Evolutionary conservation across 1,140 invertebrate genomes (phyloP).

Genomic region (Nephila pilipes): DNA sequence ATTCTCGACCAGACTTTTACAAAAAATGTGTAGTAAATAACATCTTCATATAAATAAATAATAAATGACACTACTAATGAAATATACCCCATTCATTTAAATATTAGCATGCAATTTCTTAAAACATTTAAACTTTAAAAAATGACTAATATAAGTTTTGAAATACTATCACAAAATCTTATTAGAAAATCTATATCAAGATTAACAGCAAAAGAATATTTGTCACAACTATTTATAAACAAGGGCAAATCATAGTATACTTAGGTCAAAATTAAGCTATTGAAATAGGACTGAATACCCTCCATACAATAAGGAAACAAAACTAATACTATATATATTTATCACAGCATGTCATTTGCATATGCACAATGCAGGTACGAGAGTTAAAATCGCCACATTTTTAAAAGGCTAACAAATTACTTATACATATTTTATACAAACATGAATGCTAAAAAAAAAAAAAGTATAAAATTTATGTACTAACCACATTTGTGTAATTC

Average conservation of each 20-base stretch:
- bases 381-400: neutral
- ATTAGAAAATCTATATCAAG: neutral
- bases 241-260: neutral
- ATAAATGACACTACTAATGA: too few species aligned
- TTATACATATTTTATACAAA: neutral
- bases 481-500: neutral
- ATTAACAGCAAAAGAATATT: neutral
- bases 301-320: neutral
- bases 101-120: too few species aligned
- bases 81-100: too few species aligned
- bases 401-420: neutral
- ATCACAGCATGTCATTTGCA: conserved; percentile 3
- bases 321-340: conserved; percentile 20
- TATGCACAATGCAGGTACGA: neutral
- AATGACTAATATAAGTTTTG: neutral
- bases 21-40: too few species aligned
- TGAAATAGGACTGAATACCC: neutral
- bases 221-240: neutral
- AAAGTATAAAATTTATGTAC: neutral
- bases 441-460: neutral
- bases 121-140: too few species aligned
- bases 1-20: too few species aligned
- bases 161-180: conserved; percentile 10
- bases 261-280: neutral
- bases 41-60: too few species aligned